Conservation (phyloP, 2,113 vertebrate species). For the Varanus komodoensis region DNA sequence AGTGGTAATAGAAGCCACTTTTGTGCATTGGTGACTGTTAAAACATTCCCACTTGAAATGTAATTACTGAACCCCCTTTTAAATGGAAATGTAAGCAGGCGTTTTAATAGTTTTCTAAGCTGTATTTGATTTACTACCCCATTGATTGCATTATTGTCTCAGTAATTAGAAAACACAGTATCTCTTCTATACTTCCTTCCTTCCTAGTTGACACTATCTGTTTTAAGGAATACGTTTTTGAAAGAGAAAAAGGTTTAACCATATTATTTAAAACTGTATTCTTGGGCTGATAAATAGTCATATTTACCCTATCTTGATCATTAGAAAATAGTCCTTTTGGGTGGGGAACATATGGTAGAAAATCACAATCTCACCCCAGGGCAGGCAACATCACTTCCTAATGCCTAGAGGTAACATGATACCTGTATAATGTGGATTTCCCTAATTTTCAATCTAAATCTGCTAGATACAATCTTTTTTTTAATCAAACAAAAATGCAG, state of each 20-base stretch:
- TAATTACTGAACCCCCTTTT: background rate
- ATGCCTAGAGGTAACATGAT: background rate
- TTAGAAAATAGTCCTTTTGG: background rate
- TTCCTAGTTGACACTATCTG: background rate
- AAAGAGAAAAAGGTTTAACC: background rate
- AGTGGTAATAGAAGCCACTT: background rate
- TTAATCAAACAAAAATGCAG: background rate
- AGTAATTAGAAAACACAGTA: background rate
- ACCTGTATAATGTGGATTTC: background rate
- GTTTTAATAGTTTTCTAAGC: constrained; percentile 5
- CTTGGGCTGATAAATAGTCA: background rate
- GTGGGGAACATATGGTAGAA: background rate
- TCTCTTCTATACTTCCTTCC: background rate
- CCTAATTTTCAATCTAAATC: background rate
- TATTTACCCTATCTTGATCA: background rate
- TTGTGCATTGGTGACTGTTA: too few species aligned
- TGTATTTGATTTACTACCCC: constrained; percentile 1
- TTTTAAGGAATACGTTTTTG: background rate
- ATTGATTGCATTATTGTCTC: background rate
- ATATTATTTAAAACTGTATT: background rate
- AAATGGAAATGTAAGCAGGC: constrained; percentile 3
- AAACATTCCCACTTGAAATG: background rate
- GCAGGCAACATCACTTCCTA: too few species aligned
- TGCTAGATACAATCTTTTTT: background rate
- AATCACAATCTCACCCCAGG: background rate